Conservation (phyloP, 2,888 invertebrate species). For the Drosophila buzzatii region DNA sequence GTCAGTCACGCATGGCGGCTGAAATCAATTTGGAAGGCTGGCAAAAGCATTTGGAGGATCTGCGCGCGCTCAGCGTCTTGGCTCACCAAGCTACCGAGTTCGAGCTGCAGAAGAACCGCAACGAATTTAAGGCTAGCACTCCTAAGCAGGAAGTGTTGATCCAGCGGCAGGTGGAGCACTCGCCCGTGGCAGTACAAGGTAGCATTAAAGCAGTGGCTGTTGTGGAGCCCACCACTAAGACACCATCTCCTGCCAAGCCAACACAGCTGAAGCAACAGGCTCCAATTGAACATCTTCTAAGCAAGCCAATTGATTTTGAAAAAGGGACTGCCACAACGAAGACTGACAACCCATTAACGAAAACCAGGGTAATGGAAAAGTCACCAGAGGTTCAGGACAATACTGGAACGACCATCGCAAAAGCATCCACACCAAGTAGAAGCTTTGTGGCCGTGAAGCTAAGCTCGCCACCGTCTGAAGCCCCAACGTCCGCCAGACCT, state of each 20-base stretch:
- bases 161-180: slow-evolving; percentile 44
- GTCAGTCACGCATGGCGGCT: slow-evolving; percentile 82
- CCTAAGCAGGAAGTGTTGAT: slow-evolving; percentile 82
- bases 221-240: slow-evolving; percentile 59
- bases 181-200: slow-evolving; percentile 22
- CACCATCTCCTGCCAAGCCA: slow-evolving; percentile 51
- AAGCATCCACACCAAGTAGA: slow-evolving; percentile 43
- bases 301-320: slow-evolving; percentile 55
- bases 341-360: slow-evolving; percentile 16
- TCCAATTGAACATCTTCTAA: slow-evolving; percentile 14
- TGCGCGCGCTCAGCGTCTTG: slow-evolving; percentile 82
- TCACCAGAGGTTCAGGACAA: slow-evolving; percentile 42
- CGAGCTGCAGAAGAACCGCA: slow-evolving; percentile 82
- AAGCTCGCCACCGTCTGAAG: slow-evolving; percentile 45
- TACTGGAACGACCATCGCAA: slow-evolving; percentile 42
- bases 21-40: slow-evolving; percentile 79
- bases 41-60: slow-evolving; percentile 83
- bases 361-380: slow-evolving; percentile 65
- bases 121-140: slow-evolving; percentile 80
- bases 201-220: slow-evolving; percentile 56
- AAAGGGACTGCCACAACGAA: slow-evolving; percentile 32
- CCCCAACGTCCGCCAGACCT: slow-evolving; percentile 8
- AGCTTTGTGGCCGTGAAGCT: slow-evolving; percentile 63
- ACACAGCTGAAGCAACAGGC: slow-evolving; percentile 20
- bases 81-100: slow-evolving; percentile 85